phyloP scores from a whole-genome alignment of 2,888 invertebrate species.

The Euplagia quadripunctaria region DNA sequence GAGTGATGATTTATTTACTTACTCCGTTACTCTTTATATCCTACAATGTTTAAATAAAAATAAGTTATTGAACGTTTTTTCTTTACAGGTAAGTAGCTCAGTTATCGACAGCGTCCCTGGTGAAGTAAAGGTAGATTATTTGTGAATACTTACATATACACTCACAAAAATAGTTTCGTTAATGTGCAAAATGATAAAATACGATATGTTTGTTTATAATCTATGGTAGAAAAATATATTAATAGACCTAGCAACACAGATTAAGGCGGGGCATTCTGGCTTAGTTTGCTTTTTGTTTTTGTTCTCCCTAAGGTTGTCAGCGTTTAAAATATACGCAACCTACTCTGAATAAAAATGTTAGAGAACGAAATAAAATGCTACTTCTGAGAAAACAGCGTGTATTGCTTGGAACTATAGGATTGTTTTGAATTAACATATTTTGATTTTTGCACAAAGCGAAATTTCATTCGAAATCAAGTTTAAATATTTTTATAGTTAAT shows the following conservation, averaged over 20 bases:
- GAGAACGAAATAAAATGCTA: slow-evolving; percentile 34
- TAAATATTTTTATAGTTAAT: background rate
- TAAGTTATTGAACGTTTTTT: background rate
- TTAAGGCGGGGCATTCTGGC: slow-evolving; percentile 38
- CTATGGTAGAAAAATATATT: background rate
- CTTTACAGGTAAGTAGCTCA: slow-evolving; percentile 20
- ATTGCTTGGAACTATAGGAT: background rate
- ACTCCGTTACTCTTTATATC: background rate
- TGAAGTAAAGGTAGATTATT: background rate
- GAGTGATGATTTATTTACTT: too few relatives aligned
- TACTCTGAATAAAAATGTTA: slow-evolving; percentile 24
- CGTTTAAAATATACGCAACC: slow-evolving; percentile 41
- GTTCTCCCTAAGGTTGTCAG: slow-evolving; percentile 51
- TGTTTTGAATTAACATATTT: background rate
- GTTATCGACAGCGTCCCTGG: background rate
- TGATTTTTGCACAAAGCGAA: background rate
- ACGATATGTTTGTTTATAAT: background rate
- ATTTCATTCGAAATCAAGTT: background rate
- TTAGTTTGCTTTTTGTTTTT: slow-evolving; percentile 47
- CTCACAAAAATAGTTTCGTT: background rate
- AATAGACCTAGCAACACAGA: slow-evolving; percentile 31
- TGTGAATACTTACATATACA: background rate
- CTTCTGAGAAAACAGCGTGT: background rate
- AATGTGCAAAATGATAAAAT: background rate
- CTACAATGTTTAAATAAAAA: background rate